Conservation (phyloP, 1,140 invertebrate genomes). For the Chionoecetes opilio region DNA sequence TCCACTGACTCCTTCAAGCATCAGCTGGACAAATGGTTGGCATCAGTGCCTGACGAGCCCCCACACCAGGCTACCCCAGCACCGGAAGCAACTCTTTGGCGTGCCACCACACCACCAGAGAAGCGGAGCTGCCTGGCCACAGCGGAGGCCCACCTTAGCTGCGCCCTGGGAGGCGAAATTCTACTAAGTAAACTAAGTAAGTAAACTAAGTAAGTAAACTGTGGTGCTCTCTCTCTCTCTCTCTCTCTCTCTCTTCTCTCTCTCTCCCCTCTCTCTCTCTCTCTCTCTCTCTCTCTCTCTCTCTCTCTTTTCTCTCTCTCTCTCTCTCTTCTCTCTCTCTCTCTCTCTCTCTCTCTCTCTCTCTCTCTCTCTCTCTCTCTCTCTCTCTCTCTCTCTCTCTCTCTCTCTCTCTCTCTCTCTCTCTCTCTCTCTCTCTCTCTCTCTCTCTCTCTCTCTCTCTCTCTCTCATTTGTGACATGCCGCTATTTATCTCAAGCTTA, state of each 20-base stretch:
- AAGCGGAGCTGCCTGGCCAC: no score
- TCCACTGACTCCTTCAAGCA: no score
- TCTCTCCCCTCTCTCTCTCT: background rate
- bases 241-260: background rate
- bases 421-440: conserved; percentile 8
- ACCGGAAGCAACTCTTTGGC: no score
- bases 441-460: conserved; percentile 23
- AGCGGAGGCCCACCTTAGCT: no score
- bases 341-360: conserved; percentile 8
- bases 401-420: conserved; percentile 8
- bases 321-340: conserved; percentile 9
- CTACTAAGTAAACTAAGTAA: no score
- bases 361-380: conserved; percentile 8
- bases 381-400: conserved; percentile 8
- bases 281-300: conserved; percentile 8
- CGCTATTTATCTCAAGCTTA: no score
- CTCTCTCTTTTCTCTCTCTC: background rate
- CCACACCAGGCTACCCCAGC: no score
- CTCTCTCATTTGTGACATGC: background rate
- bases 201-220: no score
- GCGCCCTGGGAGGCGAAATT: no score
- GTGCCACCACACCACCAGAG: no score
- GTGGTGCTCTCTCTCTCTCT: background rate
- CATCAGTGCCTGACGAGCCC: no score
- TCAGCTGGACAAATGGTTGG: no score